Base-by-base conservation (phyloP, 2,797 vertebrate species). In the Peromyscus attwateri region DNA sequence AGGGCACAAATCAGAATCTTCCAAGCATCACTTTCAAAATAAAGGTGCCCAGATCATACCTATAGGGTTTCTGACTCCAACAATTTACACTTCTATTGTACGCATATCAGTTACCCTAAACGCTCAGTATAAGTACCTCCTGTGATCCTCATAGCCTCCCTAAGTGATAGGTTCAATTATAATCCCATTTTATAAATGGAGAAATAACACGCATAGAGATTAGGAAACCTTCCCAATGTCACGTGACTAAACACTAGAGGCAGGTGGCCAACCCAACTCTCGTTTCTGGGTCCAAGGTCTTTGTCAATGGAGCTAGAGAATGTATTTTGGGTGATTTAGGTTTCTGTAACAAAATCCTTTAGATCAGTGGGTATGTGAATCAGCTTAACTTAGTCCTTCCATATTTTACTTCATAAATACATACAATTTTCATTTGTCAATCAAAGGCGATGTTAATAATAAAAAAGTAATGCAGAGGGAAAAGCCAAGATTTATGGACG, bases 121-220 rank as follows among this genome's bases (percentile, higher is more conserved):
- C 34, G 8, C 34, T 87, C 73, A 80, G 4, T 71, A 2, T 89
- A 70, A 92, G 70, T 79, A 17, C 25, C 12, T 68, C 13, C 0
- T 73, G 66, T 31, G 25, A 71, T 66, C 29, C 64, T 60, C 11
- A 60, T 5, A 66, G 52, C 6, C 60, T 46, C 46, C 57, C 2
- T 55, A 31, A 37, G 13, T 12, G 31, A 80, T 8, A 43, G 49
- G 6, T 37, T 82, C 66, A 55, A 6, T 89, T 57, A 29, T n/a
- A 23, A 80, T 46, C 37, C 27, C 23, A 64, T 46, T 66, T 95
- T 84, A 87, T 10, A 92, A 83, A 88, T 34, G 43, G 92, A 95
- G 73, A 89, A 71, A 34, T 13, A 40, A 83, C 6, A 10, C 19
- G 6, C 4, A 16, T 4, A 14, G 43, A 68, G 27, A 27, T 34